Evolutionary conservation across 2,797 vertebrate species (phyloP), one percentile per base, ranked within the genome.

Genomic region (Falco rusticolus): DNA sequence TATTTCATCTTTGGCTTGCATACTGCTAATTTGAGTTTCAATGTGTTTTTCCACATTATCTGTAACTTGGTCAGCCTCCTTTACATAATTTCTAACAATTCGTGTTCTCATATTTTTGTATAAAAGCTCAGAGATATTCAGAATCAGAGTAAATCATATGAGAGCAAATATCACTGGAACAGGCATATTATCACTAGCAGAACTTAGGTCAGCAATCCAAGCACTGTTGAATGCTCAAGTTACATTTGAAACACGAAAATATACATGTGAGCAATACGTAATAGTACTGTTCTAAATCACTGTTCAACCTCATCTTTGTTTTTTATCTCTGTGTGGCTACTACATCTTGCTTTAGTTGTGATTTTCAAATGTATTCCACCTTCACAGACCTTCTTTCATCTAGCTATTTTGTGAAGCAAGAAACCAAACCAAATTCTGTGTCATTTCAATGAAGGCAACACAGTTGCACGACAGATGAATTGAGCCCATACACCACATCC

Each of bases 181-280:
- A 89, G 51, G 43, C 48, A 45, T 53, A 72, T 71, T 89, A 71
- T 70, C 79, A 47, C 43, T 25, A 78, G 63, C 37, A 95, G 68
- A 51, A 57, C 76, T 84, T 91, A 85, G 25, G 37, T 66, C 63
- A 88, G 69, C 86, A 92, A 88, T 56, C 54, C 63, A 91, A 96
- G 43, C 29, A 53, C 57, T 43, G 45, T 8, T 86, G 69, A 79
- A 81, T 65, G 18, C 43, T 95, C 48, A 26, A 65, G 59, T 96
- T 86, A 79, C 65, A 70, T 63, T 64, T 81, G 78, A 94, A 96
- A 92, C 1, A 6, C 92, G 92, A 90, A 97, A 90, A 93, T 89
- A 85, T 83, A 92, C 25, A n/a, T 63, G 41, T 79, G 24, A 94
- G 45, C 48, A 83, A 29, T 69, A 79, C 72, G n/a, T 48, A 92